Base-by-base conservation (phyloP, 2,888 invertebrate species). In the Oxyscelio sp. region DNA sequence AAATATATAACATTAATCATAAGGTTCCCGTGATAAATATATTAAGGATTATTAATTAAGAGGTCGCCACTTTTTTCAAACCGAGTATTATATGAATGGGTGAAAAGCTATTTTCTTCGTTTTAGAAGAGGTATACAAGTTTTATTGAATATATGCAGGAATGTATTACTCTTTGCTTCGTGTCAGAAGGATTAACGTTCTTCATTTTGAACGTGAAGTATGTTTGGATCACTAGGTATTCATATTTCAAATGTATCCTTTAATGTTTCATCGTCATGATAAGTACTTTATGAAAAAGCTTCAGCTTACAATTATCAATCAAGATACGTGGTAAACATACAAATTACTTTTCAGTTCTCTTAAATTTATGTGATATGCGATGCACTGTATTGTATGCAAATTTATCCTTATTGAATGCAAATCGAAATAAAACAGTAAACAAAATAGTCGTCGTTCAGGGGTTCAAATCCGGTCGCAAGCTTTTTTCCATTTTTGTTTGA, bases 311-410 rank as follows among this genome's bases (percentile, higher is more conserved):
- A 80, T 80, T 66, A 73, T 59, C 59, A 65, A 80, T 66, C 65
- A 70, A 11, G 43, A 48, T 45, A 48, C 43, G 71, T 50, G 48
- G 13, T 71, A 59, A 50, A 71, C 50, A 50, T 71, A 71, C 48
- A 50, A 71, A 59, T 71, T 59, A 50, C 50, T 24, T 71, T 50
- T 34, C 19, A 2, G 11, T 2, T 59, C 59, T 58, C 52, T 77
- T 5, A 31, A 17, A 66, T 77, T 50, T 40, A 59, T 52, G 56
- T 66, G 40, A 59, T 66, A 59, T 9, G 11, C 19, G 38, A 40
- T 48, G 40, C 50, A 66, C 19, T 56, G 66, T 8, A 75, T 75
- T 75, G 75, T 75, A 75, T 75, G 75, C 31, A 48, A 75, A 75
- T 58, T 66, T 38, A 24, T 38, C 9, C 58, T 58, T 50, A 75